Base-by-base conservation (phyloP, 2,797 vertebrate genomes). In the Phataginus tetradactyla region DNA sequence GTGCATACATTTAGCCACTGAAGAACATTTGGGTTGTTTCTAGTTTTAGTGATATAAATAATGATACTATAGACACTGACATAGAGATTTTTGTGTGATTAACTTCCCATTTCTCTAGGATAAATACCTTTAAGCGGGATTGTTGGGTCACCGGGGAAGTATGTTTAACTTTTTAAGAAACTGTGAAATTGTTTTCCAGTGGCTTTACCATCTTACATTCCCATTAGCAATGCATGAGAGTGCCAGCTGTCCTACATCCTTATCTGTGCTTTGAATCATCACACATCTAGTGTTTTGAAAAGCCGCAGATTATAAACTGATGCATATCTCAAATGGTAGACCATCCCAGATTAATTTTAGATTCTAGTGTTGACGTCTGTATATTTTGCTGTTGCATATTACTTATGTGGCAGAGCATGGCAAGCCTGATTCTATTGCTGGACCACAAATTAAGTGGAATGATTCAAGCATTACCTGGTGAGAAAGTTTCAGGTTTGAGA, bases 271-370 rank as follows among this genome's bases (percentile, higher is more conserved):
- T 89, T 63, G 53, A 45, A 71, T 17, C 78, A 53, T 51, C 53
- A 87, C 45, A 78, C 61, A 85, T 23, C 32, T 90, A 64, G 27
- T 5, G 39, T 79, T 95, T n/a, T 85, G 55, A 89, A 92, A 71
- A 89, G 55, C 49, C 25, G 25, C 18, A 63, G 37, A 49, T 71
- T 57, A 90, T 68, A 86, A 72, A 59, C 25, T 88, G 21, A 77
- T 25, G 29, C 69, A 68, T 53, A 63, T 71, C 29, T 69, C 69
- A 77, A 53, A 71, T 55, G 29, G 15, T 68, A 77, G 53, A 92
- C 77, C 14, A 66, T 80, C 57, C 37, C 45, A 92, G 37, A 23
- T 89, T 25, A 71, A 84, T 92, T n/a, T 32, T 72, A 81, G 45
- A 95, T 23, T 53, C 14, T 12, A 53, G 7, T 55, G 34, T 89